These are phyloP conservation scores for Myotis lucifugus DNA, from an alignment of 2,113 vertebrate species.

Conservation along the genomic window DNA sequence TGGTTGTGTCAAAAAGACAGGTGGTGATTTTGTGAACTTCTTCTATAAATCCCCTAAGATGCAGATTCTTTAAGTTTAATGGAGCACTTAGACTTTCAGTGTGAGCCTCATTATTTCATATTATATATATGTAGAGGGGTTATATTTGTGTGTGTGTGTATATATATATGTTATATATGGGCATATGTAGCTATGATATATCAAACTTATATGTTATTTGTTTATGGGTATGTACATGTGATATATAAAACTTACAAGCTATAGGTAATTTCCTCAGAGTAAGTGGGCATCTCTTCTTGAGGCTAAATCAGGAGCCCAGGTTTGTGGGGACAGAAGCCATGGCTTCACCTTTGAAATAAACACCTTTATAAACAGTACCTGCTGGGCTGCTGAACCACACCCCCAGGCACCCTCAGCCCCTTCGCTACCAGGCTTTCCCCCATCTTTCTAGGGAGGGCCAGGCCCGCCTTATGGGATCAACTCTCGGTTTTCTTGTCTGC, in stretches of 20 bases:
- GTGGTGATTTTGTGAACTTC: background rate
- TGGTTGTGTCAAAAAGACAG: background rate
- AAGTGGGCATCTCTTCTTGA: background rate
- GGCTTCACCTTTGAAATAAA: background rate
- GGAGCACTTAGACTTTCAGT: background rate
- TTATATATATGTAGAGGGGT: background rate
- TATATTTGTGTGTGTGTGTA: background rate
- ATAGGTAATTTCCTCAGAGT: background rate
- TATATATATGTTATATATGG: background rate
- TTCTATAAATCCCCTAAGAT: background rate
- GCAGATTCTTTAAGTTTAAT: background rate
- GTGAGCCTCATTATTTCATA: background rate
- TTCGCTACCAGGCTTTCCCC: background rate
- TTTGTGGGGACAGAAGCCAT: background rate
- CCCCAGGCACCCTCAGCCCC: background rate
- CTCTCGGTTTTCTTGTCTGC: background rate
- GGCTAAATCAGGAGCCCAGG: background rate
- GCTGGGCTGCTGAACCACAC: background rate
- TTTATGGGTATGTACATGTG: background rate
- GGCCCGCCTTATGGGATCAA: background rate
- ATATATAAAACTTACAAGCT: background rate
- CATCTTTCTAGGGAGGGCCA: background rate
- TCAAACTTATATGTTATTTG: background rate
- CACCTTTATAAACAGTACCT: background rate
- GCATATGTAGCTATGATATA: background rate